Evolutionary conservation across 2,888 invertebrate species (phyloP).

Genomic region (Sarcophaga subvicina): DNA sequence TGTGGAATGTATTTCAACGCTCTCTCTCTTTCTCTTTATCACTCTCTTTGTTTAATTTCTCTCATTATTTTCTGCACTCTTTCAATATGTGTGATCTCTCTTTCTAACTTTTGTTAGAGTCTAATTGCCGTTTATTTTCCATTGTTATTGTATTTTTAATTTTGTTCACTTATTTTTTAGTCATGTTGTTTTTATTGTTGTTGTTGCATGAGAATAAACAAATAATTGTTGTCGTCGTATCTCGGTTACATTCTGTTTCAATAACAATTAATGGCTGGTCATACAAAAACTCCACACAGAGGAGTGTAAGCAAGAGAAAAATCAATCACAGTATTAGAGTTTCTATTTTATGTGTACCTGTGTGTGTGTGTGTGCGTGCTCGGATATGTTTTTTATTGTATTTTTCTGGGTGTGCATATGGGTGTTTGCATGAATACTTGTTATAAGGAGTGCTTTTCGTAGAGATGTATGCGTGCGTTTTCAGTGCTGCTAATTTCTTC

Average conservation of each 20-base stretch:
- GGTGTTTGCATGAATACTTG: background rate
- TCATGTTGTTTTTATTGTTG: background rate
- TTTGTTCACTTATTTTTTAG: background rate
- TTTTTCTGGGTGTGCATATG: background rate
- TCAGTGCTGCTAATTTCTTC: conserved; percentile 8
- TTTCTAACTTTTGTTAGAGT: too few relatives aligned
- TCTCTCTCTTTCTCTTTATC: too few relatives aligned
- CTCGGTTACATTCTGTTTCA: conserved; percentile 44
- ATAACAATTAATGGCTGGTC: conserved; percentile 61
- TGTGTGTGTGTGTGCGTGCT: background rate
- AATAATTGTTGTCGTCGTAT: conserved; percentile 24
- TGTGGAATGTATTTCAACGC: conserved; percentile 50
- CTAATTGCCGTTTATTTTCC: too few relatives aligned
- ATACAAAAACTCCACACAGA: background rate
- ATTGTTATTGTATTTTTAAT: background rate
- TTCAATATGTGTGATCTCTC: too few relatives aligned
- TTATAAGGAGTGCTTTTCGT: background rate
- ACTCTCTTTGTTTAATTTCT: background rate
- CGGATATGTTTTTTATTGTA: background rate
- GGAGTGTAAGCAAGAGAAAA: conserved; percentile 13
- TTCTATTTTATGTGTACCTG: background rate
- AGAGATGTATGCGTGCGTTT: conserved; percentile 14
- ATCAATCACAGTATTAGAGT: conserved; percentile 53
- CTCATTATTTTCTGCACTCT: background rate
- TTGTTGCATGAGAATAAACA: conserved; percentile 37